Base-by-base conservation (phyloP, 53 echinoderm and acorn worm species). In the Patiria pectinifera region DNA sequence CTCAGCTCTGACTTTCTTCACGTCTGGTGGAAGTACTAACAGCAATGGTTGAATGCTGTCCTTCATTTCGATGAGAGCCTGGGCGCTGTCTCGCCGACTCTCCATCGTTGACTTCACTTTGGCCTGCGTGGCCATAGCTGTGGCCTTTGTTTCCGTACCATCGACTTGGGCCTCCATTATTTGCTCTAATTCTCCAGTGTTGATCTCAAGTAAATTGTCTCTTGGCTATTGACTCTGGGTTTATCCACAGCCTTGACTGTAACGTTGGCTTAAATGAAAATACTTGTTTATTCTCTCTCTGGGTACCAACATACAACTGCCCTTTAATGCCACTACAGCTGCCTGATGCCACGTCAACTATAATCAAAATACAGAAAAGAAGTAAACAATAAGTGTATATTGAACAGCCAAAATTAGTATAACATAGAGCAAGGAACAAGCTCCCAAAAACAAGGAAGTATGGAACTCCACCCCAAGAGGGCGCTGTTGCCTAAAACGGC, bases 311-410 rank as follows among this genome's bases (percentile, higher is more conserved):
- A 82, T 82, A 74, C 59, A 82, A 53, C 82, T 82, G 82, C 59
- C 58, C 59, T n/a, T 82, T 49, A 74, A 74, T 74, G 24, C 74
- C 59, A 59, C 9, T 45, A 80, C 82, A 82, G 53, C 59, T 59
- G 82, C 59, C 82, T 82, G 59, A 21, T 82, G 82, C 23, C 82
- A 82, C 59, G 82, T 82, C 82, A 82, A 82, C 82, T 82, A 59
- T 82, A 6, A 59, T 82, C 4, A 82, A 82, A 82, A 82, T 48
- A 80, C 48, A 48, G 47, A 80, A 16, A 80, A 80, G 11, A 48
- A 80, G 16, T 48, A 80, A 79, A 80, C 80, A 80, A 47, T 80
- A 80, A 4, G 10, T 74, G 24, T n/a, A 74, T 74, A 74, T 1
- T 23, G 24, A n/a, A 74, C 74, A 74, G 24, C 74, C 9, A 74